Evolutionary conservation across 2,797 vertebrate genomes (phyloP).

Genomic region (Morus bassanus): DNA sequence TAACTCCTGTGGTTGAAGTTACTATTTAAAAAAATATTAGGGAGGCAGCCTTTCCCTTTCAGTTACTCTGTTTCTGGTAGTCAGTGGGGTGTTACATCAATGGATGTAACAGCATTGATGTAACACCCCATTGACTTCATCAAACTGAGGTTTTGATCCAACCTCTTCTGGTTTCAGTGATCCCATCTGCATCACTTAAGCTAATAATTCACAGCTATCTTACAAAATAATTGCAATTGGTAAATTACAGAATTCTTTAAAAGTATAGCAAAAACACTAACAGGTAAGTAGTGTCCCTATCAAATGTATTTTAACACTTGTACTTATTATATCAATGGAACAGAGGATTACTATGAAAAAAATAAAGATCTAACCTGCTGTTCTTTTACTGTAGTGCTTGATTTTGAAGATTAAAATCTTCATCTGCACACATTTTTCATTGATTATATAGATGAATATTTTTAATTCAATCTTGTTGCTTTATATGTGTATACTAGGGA

Average conservation of each 20-base stretch:
- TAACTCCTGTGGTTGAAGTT: neutral
- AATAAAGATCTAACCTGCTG: neutral
- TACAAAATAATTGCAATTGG: neutral
- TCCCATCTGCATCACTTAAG: neutral
- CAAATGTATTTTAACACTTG: neutral
- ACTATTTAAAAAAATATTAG: neutral
- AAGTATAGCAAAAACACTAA: neutral
- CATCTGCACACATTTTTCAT: neutral
- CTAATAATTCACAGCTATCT: neutral
- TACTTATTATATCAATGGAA: neutral
- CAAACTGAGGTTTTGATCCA: neutral
- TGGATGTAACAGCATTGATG: neutral
- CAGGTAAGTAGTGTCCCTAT: neutral
- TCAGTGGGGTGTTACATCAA: neutral
- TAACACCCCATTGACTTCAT: neutral
- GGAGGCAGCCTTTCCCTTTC: neutral
- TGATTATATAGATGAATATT: neutral
- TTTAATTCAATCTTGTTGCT: neutral
- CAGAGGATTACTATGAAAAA: neutral
- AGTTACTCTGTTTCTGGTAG: neutral
- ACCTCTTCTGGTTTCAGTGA: neutral
- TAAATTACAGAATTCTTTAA: neutral
- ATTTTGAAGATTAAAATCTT: neutral
- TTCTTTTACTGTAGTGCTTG: neutral
- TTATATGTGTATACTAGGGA: neutral